Evolutionary conservation across 2,113 vertebrate species (phyloP).

Genomic region (Catharus fuscescens): DNA sequence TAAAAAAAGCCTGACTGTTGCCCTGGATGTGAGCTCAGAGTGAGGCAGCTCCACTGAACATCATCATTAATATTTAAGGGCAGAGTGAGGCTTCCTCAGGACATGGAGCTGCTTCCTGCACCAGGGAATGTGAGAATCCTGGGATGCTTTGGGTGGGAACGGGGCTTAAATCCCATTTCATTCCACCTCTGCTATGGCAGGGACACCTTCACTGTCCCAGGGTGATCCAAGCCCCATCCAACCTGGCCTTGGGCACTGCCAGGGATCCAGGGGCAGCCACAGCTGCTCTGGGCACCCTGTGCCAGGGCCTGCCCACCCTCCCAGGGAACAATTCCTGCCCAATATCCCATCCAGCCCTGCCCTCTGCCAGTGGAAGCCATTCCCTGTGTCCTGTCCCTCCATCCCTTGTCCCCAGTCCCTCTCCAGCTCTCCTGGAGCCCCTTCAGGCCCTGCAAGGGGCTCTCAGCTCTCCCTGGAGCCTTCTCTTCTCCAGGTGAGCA

Average conservation of each 20-base stretch:
- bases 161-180: rapidly evolving
- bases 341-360: too few relatives aligned
- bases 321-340: too few relatives aligned
- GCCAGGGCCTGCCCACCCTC: neutral
- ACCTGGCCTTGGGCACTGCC: neutral
- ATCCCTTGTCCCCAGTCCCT: too few relatives aligned
- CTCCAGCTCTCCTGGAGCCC: too few relatives aligned
- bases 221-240: neutral
- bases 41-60: neutral
- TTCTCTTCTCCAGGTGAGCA: too few relatives aligned
- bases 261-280: neutral
- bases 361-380: too few relatives aligned
- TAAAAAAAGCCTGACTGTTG: neutral
- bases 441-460: too few relatives aligned
- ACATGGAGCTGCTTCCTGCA: neutral
- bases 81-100: neutral
- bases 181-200: neutral
- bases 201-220: neutral
- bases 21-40: neutral
- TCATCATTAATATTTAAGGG: slow-evolving; percentile 2
- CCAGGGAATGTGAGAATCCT: neutral
- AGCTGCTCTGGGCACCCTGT: neutral
- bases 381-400: too few relatives aligned
- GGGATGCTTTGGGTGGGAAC: neutral
- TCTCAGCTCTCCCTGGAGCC: too few relatives aligned